phyloP scores from a whole-genome alignment of 2,888 invertebrate species.

The Morinoia aosen region DNA sequence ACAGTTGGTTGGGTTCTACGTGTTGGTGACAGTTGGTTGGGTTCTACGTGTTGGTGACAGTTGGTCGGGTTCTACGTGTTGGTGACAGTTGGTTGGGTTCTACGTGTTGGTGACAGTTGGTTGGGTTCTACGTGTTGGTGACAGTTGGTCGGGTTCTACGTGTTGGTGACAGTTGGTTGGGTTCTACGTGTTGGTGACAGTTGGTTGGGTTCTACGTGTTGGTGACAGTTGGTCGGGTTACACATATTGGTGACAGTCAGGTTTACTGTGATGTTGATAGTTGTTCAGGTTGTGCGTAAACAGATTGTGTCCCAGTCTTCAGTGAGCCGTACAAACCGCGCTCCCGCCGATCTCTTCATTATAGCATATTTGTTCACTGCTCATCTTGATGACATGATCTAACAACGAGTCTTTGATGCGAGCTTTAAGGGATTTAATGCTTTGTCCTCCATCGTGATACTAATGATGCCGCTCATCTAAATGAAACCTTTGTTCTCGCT shows the following conservation, averaged over 20 bases:
- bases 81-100: neutral
- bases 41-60: neutral
- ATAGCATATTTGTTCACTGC: neutral
- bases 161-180: neutral
- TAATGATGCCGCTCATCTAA: neutral
- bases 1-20: neutral
- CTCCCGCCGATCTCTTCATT: neutral
- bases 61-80: neutral
- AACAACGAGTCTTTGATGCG: neutral
- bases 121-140: neutral
- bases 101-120: neutral
- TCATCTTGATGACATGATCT: conserved; percentile 1
- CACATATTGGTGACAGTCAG: neutral
- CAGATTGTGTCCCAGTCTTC: neutral
- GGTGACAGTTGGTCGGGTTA: neutral
- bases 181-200: neutral
- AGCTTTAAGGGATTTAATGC: neutral
- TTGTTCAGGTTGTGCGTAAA: neutral
- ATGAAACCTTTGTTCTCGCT: neutral
- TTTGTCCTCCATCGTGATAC: neutral
- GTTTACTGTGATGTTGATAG: neutral
- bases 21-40: too few relatives aligned
- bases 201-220: neutral
- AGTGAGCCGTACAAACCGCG: neutral
- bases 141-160: neutral